Evolutionary conservation across 2,113 vertebrate genomes (phyloP).

Genomic region (Oryzias javanicus): DNA sequence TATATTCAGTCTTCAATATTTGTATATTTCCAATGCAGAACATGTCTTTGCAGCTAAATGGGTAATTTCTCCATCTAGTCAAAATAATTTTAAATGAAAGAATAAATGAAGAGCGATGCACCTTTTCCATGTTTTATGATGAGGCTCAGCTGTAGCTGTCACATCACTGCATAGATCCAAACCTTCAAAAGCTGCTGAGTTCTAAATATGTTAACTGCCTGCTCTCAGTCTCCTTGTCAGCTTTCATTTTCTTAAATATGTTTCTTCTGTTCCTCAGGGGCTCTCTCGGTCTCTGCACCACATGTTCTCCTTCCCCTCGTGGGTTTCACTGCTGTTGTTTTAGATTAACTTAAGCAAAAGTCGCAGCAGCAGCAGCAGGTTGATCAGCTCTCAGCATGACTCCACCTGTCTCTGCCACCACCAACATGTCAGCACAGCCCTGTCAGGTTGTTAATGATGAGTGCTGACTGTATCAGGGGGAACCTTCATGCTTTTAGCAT

Average conservation of each 20-base stretch:
- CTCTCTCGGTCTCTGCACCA: constrained; percentile 4
- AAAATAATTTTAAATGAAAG: not conserved
- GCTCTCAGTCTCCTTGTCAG: constrained; percentile 24
- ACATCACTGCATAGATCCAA: constrained; percentile 11
- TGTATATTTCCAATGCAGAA: not conserved
- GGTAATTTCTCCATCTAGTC: not conserved
- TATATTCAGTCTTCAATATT: no score
- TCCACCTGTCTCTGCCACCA: constrained; percentile 15
- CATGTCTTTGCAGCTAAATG: not conserved
- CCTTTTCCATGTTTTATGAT: not conserved
- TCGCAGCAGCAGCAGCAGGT: constrained; percentile 11
- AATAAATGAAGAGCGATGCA: not conserved
- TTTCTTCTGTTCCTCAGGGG: not conserved
- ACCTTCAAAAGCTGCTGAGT: constrained; percentile 9
- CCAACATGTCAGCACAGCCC: constrained; percentile 20
- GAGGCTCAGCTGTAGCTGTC: constrained; percentile 14
- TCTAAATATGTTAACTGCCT: constrained; percentile 17
- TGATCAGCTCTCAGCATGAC: constrained; percentile 23
- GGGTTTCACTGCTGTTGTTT: not conserved
- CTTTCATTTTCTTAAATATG: constrained; percentile 20
- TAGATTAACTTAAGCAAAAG: constrained; percentile 3
- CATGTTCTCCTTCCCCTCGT: not conserved
- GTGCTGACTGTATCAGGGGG: constrained; percentile 3
- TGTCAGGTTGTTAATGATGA: constrained; percentile 17
- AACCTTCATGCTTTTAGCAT: constrained; percentile 2